phyloP scores from a whole-genome alignment of 2,888 invertebrate genomes.

The Teleogryllus oceanicus region DNA sequence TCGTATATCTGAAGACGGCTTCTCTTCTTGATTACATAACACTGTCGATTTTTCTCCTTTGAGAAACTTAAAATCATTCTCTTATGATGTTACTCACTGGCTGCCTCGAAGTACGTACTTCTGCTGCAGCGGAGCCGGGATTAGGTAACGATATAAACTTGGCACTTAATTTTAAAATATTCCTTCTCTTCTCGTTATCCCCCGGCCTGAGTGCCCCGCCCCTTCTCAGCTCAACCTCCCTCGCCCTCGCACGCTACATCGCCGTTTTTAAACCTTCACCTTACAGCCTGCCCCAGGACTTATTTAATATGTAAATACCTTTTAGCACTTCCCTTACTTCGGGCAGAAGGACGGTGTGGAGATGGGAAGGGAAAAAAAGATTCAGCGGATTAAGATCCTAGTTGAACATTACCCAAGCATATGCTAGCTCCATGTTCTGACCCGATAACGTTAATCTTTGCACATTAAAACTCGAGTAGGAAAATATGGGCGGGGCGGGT shows the following conservation, averaged over 20 bases:
- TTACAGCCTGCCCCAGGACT: slow-evolving; percentile 18
- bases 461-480: slow-evolving; percentile 10
- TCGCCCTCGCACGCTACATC: not conserved
- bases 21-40: too few species aligned
- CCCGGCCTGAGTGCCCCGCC: not conserved
- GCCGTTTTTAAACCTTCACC: slow-evolving; percentile 20
- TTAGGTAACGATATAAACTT: slow-evolving; percentile 18
- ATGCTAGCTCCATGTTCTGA: slow-evolving; percentile 21
- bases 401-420: slow-evolving; percentile 22
- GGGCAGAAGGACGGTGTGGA: not conserved
- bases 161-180: slow-evolving; percentile 28
- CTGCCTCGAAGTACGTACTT: not conserved
- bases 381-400: slow-evolving; percentile 18
- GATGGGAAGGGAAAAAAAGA: slow-evolving; percentile 18
- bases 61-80: too few species aligned
- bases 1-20: too few species aligned
- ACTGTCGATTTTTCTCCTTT: too few species aligned
- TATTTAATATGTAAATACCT: slow-evolving; percentile 35
- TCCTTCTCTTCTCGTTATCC: slow-evolving; percentile 20
- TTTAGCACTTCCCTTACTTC: slow-evolving; percentile 30
- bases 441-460: slow-evolving; percentile 9
- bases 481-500: not conserved
- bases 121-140: not conserved
- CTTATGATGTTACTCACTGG: too few species aligned
- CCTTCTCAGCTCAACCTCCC: not conserved